Percentiles rank a stretch among this genome's conserved stretches.
Evolutionary conservation across 1,140 invertebrate genomes (phyloP).

Genomic region (Aphidius ervi): DNA sequence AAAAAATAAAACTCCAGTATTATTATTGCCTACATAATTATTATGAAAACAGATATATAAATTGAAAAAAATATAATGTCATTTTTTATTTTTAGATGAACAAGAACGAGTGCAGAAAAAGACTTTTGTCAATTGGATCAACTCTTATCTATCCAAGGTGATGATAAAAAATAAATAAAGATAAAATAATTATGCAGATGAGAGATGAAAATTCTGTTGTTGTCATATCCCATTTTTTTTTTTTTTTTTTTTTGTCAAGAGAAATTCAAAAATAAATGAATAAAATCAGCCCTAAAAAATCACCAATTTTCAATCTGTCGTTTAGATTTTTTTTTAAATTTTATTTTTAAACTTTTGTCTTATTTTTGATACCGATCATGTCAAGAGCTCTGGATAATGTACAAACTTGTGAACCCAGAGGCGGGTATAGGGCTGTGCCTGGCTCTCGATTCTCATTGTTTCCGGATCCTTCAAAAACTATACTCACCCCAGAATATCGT

Average conservation of each 20-base stretch:
- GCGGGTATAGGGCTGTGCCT: constrained; percentile 31
- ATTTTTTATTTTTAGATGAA: constrained; percentile 78
- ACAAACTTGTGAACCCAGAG: constrained; percentile 30
- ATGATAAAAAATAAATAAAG: constrained; percentile 27
- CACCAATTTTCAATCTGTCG: too few relatives aligned
- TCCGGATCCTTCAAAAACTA: constrained; percentile 44
- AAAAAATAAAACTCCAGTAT: too few relatives aligned
- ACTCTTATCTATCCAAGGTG: constrained; percentile 95
- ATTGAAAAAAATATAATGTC: constrained; percentile 5
- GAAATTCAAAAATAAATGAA: background rate
- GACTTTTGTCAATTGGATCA: constrained; percentile 99
- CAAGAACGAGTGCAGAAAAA: constrained; percentile 99
- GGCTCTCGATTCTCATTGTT: constrained; percentile 39
- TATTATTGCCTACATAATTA: too few relatives aligned
- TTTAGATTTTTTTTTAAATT: too few relatives aligned
- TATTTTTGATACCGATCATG: background rate
- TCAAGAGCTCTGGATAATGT: background rate
- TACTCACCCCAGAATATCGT: constrained; percentile 11
- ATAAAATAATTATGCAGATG: constrained; percentile 3
- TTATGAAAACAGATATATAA: background rate
- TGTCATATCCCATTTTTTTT: background rate
- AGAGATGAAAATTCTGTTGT: too few relatives aligned
- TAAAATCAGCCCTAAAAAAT: too few relatives aligned
- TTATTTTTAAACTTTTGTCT: too few relatives aligned
- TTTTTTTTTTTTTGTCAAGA: background rate